Evolutionary conservation across 2,888 invertebrate species (phyloP), one percentile per base, ranked within the genome.

Genomic region (Epinotia bilunana): DNA sequence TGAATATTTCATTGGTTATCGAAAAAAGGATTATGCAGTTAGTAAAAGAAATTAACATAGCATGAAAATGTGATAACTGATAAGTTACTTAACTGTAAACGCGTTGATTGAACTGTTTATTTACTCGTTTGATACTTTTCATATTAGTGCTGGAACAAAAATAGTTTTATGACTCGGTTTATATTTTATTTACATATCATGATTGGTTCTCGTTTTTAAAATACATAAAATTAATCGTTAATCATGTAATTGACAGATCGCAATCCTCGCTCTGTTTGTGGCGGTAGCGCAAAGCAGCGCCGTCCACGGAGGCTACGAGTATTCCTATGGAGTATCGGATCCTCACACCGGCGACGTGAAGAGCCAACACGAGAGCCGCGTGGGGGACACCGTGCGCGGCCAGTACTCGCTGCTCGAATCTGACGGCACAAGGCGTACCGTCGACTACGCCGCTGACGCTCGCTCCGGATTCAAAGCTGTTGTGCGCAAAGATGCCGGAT

Each of bases 271-370:
- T 55, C 70, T 95, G 78, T 76, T 88, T 28, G 83, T 86, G 73
- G 87, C 86, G 13, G 83, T 84, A 2, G 85, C 83, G 12, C 83
- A 81, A 58, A 85, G 83, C 74, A 83, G 82, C 69, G 91, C 86
- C 70, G 83, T 87, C 79, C 88, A 90, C 80, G 91, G 90, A 55
- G 84, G 83, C 1, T 87, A 83, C 72, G 83, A 86, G 80, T 87
- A 92, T 80, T 92, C 93, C 0, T 95, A 95, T 80, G 94, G 94
- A 60, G 93, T 95, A 11, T 88, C 93, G 71, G 95, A 95, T 81
- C 90, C 91, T 23, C 81, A 91, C 81, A 95, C 95, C 61, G 95
- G 95, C 3, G 95, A 95, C 81, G 87, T 89, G 68, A 94, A 95
- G 80, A 91, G 87, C 83, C 95, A 94, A 82, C 87, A 88, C 57